These are phyloP conservation scores for Lasaia peninsularis DNA, from an alignment of 1,140 invertebrate species.

Conservation along the genomic window DNA sequence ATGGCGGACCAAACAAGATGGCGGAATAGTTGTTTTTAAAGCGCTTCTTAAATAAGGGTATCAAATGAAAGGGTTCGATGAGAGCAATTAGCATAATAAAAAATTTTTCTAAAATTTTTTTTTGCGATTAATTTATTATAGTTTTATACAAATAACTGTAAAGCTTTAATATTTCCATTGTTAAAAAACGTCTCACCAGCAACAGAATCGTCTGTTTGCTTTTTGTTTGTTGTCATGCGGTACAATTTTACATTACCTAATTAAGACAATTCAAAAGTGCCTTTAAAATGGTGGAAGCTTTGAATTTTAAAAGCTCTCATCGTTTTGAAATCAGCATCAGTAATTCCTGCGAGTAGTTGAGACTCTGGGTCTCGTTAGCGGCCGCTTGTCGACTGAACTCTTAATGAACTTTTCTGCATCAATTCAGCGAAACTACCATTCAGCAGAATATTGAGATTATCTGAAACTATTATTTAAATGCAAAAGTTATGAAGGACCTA, in stretches of 20 bases:
- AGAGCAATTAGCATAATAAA: no score
- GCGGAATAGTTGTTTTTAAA: no score
- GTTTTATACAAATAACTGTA: no score
- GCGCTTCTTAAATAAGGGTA: no score
- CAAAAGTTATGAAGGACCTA: not conserved
- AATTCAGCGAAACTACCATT: constrained; percentile 13
- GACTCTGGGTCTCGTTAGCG: constrained; percentile 27
- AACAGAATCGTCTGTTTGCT: no score
- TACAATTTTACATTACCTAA: not conserved
- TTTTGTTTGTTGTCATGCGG: not conserved
- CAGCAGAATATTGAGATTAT: not conserved
- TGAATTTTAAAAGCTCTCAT: not conserved
- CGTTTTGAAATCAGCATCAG: constrained; percentile 7
- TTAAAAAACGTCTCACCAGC: no score
- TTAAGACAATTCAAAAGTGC: not conserved
- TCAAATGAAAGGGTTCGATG: no score
- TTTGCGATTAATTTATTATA: no score
- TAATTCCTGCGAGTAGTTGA: not conserved
- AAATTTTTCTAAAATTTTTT: no score
- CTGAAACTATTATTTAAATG: not conserved
- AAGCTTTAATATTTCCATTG: no score
- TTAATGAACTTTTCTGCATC: constrained; percentile 33
- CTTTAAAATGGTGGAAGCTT: not conserved
- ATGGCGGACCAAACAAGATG: no score
- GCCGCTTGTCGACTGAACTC: constrained; percentile 24